Conservation (phyloP, 2,113 vertebrate genomes). For the Motacilla tschutschensis region DNA sequence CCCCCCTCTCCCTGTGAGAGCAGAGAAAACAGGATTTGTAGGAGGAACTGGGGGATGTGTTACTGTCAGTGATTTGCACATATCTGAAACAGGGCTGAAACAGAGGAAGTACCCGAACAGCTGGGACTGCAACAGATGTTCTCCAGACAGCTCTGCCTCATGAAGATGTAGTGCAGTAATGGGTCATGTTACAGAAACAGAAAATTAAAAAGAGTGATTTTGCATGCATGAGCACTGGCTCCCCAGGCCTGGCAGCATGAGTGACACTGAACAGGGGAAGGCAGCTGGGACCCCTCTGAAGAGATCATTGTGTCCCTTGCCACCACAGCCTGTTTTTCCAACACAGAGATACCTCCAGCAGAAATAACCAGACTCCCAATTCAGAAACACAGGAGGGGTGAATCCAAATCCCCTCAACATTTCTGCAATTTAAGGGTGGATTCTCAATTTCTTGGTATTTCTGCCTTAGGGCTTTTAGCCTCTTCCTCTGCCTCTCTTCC, state of each 20-base stretch:
- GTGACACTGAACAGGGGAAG: constrained; percentile 29
- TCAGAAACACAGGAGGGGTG: neutral
- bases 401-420: neutral
- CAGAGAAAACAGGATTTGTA: constrained; percentile 44
- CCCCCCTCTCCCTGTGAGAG: constrained; percentile 2
- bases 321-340: neutral
- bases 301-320: constrained; percentile 35
- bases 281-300: constrained; percentile 53
- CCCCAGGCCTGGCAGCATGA: neutral
- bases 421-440: neutral
- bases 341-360: neutral
- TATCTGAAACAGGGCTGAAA: constrained; percentile 20
- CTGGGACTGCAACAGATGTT: constrained; percentile 71
- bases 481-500: neutral
- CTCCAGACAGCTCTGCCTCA: constrained; percentile 65
- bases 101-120: constrained; percentile 60
- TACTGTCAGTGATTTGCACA: constrained; percentile 37
- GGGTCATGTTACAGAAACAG: constrained; percentile 65
- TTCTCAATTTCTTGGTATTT: neutral
- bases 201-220: constrained; percentile 56
- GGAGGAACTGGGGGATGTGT: constrained; percentile 38
- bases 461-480: neutral
- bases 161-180: constrained; percentile 53
- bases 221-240: constrained; percentile 45
- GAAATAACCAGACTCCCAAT: neutral